These are phyloP conservation scores for Sceloporus tristichus DNA, from an alignment of 2,113 vertebrate species.

Conservation along the genomic window DNA sequence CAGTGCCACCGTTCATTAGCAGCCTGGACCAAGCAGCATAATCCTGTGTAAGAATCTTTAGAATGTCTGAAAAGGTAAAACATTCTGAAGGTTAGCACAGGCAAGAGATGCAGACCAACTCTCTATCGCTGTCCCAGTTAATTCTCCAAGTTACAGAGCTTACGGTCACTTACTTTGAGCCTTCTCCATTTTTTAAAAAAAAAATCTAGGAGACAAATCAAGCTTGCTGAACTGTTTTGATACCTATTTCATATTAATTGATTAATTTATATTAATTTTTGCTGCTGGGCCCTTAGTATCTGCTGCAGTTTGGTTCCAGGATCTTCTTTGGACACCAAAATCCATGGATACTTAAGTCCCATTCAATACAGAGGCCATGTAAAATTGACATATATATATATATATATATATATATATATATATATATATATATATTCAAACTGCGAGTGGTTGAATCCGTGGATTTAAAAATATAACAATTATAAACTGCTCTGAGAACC, in stretches of 20 bases:
- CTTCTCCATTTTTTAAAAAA: background rate
- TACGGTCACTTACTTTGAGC: background rate
- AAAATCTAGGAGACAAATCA: background rate
- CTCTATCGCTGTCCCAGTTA: background rate
- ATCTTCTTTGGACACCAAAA: no score
- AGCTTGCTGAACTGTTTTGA: background rate
- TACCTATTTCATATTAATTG: background rate
- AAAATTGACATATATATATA: no score
- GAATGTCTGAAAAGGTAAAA: conserved; percentile 52
- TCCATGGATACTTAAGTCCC: no score
- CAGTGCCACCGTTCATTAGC: conserved; percentile 53
- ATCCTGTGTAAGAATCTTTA: conserved; percentile 56
- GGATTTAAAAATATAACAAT: no score
- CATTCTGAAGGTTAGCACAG: conserved; percentile 27
- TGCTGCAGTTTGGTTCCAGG: no score
- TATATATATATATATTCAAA: no score
- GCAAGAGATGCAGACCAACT: conserved; percentile 26
- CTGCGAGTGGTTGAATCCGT: no score
- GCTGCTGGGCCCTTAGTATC: background rate
- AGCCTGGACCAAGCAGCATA: conserved; percentile 37
- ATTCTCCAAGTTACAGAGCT: background rate
- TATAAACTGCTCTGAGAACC: no score
- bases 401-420: no score
- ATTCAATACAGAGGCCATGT: no score
- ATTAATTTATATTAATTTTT: background rate